These are phyloP conservation scores for Drosophila anomalata DNA, from an alignment of 2,888 invertebrate genomes.

Conservation along the genomic window DNA sequence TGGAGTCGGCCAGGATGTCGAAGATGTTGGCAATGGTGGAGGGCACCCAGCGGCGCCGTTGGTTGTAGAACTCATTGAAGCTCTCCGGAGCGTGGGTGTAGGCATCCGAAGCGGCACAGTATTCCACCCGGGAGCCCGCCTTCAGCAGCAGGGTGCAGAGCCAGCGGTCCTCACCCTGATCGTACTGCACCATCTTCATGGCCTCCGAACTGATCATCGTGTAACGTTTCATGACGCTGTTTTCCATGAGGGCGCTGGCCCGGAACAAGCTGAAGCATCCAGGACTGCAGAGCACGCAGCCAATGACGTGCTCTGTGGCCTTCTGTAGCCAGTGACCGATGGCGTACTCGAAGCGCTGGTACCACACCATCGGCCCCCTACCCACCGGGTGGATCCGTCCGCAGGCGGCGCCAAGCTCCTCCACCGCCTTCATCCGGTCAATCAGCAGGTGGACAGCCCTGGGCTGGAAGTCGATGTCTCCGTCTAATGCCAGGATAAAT, in stretches of 20 bases:
- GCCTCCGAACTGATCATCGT: conserved; percentile 91
- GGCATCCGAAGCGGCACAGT: conserved; percentile 97
- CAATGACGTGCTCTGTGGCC: conserved; percentile 95
- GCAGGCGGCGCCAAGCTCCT: conserved; percentile 92
- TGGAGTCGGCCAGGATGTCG: conserved; percentile 92
- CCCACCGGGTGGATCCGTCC: conserved; percentile 96
- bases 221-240: conserved; percentile 95
- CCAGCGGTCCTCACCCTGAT: conserved; percentile 99
- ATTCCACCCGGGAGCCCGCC: conserved; percentile 95
- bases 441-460: conserved; percentile 90
- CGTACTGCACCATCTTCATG: conserved; percentile 94
- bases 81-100: conserved; percentile 97
- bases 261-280: conserved; percentile 96
- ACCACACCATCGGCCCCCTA: conserved; percentile 92
- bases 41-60: conserved; percentile 97
- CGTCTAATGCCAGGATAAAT: conserved; percentile 92
- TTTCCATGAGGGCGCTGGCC: conserved; percentile 94
- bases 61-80: conserved; percentile 97
- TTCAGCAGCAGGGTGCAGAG: conserved; percentile 95
- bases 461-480: conserved; percentile 95
- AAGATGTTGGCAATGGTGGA: conserved; percentile 98
- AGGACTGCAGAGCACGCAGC: conserved; percentile 95
- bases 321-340: conserved; percentile 97
- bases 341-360: conserved; percentile 95
- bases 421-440: conserved; percentile 94